phyloP scores from a whole-genome alignment of 2,113 vertebrate genomes.

The Stictonetta naevosa region DNA sequence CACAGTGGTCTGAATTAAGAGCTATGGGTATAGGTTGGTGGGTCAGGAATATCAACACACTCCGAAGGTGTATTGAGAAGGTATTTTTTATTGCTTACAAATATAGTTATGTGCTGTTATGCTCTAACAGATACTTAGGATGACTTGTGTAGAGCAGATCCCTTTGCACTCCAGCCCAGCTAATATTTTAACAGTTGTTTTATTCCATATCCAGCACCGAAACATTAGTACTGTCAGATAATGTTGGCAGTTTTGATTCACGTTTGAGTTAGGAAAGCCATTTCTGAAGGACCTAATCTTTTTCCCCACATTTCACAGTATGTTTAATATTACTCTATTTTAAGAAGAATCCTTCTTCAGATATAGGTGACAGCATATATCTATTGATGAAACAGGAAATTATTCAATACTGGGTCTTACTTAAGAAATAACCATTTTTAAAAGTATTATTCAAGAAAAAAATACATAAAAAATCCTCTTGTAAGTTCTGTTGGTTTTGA shows the following conservation, averaged over 20 bases:
- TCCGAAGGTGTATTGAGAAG: constrained; percentile 97
- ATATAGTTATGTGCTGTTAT: not conserved
- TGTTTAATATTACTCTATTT: not conserved
- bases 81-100: constrained; percentile 65
- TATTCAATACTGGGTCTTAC: not conserved
- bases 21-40: constrained; percentile 97
- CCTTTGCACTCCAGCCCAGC: not conserved
- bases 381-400: not conserved
- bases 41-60: constrained; percentile 97
- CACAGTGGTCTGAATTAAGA: constrained; percentile 95
- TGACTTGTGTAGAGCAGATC: not conserved
- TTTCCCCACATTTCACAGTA: not conserved
- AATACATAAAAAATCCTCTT: not conserved
- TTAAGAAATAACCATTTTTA: not conserved
- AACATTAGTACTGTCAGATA: not conserved
- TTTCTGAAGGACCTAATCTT: not conserved
- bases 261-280: not conserved
- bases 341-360: not conserved
- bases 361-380: not conserved
- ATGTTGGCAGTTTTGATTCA: not conserved
- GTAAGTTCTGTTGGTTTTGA: not conserved
- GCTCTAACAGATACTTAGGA: not conserved
- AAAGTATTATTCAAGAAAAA: not conserved
- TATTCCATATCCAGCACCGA: not conserved
- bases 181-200: not conserved